These are phyloP conservation scores for Acrossocheilus fasciatus DNA, from an alignment of 2,797 vertebrate species.

Conservation along the genomic window DNA sequence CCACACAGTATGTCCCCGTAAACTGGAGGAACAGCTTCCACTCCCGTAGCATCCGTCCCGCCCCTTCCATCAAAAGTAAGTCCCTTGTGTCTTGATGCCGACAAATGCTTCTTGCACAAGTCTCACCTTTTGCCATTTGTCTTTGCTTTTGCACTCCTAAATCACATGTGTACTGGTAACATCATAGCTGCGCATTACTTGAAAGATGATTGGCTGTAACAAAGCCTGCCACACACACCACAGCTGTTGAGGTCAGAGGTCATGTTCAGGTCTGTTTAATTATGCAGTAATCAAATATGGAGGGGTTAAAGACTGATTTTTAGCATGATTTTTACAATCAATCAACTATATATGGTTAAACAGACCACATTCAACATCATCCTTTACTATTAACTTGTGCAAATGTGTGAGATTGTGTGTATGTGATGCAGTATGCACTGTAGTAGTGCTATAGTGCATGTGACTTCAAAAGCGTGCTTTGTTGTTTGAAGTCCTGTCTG, in stretches of 20 bases:
- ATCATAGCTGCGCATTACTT: neutral
- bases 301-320: neutral
- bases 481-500: neutral
- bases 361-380: neutral
- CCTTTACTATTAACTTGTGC: neutral
- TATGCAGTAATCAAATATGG: conserved; percentile 40
- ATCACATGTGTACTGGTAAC: neutral
- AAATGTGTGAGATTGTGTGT: neutral
- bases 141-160: conserved; percentile 9
- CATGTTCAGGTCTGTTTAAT: conserved; percentile 43
- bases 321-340: neutral
- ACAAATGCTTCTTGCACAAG: neutral
- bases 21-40: conserved; percentile 78
- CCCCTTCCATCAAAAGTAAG: conserved; percentile 82
- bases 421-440: neutral
- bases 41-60: conserved; percentile 80
- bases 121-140: neutral
- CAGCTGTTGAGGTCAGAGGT: conserved; percentile 50
- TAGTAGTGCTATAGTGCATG: neutral
- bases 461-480: conserved; percentile 13
- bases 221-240: neutral
- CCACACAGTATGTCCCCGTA: conserved; percentile 76
- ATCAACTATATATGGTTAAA: neutral
- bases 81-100: neutral
- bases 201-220: conserved; percentile 28